phyloP scores from a whole-genome alignment of 2,888 invertebrate species.

The Tenthredo notha region DNA sequence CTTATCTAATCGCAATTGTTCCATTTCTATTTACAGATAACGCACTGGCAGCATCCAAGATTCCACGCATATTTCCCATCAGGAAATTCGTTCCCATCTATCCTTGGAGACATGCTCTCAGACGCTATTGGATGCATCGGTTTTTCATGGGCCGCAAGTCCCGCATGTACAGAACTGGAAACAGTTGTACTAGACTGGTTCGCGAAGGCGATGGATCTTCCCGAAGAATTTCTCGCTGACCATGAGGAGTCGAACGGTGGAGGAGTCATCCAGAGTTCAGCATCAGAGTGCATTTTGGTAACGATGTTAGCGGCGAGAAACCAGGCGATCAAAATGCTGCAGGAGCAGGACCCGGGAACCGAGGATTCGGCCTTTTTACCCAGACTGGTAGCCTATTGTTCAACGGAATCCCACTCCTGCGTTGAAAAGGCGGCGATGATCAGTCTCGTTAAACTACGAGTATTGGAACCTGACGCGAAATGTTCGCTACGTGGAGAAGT shows the following conservation, averaged over 20 bases:
- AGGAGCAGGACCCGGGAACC: constrained; percentile 79
- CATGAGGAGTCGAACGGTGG: constrained; percentile 84
- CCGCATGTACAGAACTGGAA: constrained; percentile 92
- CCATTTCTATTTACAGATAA: constrained; percentile 76
- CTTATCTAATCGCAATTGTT: neutral
- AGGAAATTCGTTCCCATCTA: constrained; percentile 98
- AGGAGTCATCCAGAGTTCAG: constrained; percentile 91
- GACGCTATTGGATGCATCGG: constrained; percentile 98
- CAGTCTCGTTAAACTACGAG: constrained; percentile 85
- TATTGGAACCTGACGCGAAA: constrained; percentile 86
- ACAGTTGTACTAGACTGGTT: constrained; percentile 92
- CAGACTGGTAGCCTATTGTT: constrained; percentile 88
- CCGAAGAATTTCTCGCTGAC: constrained; percentile 83
- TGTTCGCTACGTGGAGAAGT: constrained; percentile 84
- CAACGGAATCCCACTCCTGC: constrained; percentile 87
- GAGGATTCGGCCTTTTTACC: constrained; percentile 88
- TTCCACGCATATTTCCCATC: constrained; percentile 99
- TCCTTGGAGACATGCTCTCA: constrained; percentile 97
- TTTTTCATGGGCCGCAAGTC: constrained; percentile 96
- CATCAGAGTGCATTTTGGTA: constrained; percentile 91
- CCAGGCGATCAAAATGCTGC: constrained; percentile 85
- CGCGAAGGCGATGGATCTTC: constrained; percentile 87
- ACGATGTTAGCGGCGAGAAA: constrained; percentile 88
- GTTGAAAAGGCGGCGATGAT: constrained; percentile 91
- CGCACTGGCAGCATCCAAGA: constrained; percentile 99